Conservation (phyloP, 64 coral and sea anemone species). For the Orbicella faveolata region DNA sequence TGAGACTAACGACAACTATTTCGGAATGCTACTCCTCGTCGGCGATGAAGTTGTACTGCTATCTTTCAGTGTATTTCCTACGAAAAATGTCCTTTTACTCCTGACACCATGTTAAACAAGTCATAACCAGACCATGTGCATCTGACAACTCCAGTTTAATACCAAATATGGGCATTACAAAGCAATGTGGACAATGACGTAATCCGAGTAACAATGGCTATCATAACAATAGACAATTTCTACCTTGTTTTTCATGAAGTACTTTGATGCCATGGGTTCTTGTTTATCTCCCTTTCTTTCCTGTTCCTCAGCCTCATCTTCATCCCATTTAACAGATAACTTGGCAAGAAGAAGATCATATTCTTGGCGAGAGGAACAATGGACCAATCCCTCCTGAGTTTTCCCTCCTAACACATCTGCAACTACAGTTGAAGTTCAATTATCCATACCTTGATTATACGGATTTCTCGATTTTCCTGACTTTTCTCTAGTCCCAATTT, state of each 20-base stretch:
- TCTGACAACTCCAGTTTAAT: too few relatives aligned
- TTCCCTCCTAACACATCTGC: slow-evolving; percentile 42
- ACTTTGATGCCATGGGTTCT: slow-evolving; percentile 17
- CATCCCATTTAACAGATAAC: slow-evolving; percentile 38
- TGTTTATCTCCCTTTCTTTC: slow-evolving; percentile 1
- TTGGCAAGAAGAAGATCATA: slow-evolving; percentile 52
- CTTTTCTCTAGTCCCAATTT: too few relatives aligned
- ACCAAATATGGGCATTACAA: too few relatives aligned
- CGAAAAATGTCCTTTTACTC: neutral
- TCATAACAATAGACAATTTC: neutral
- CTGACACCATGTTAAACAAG: neutral
- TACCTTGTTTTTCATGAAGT: slow-evolving; percentile 53
- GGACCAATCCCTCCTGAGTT: slow-evolving; percentile 43
- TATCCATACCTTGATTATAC: too few relatives aligned
- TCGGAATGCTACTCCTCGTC: neutral
- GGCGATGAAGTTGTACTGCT: neutral
- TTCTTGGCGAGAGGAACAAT: slow-evolving; percentile 22
- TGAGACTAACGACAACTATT: neutral
- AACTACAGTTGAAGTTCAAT: too few relatives aligned
- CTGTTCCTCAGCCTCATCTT: slow-evolving; percentile 18
- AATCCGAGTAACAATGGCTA: too few relatives aligned
- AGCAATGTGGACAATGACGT: too few relatives aligned
- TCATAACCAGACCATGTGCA: too few relatives aligned
- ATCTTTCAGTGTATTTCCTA: neutral
- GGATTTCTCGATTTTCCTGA: too few relatives aligned